Evolutionary conservation across 2,797 vertebrate species (phyloP), one percentile per base, ranked within the genome.

Genomic region (Smutsia temminckii): DNA sequence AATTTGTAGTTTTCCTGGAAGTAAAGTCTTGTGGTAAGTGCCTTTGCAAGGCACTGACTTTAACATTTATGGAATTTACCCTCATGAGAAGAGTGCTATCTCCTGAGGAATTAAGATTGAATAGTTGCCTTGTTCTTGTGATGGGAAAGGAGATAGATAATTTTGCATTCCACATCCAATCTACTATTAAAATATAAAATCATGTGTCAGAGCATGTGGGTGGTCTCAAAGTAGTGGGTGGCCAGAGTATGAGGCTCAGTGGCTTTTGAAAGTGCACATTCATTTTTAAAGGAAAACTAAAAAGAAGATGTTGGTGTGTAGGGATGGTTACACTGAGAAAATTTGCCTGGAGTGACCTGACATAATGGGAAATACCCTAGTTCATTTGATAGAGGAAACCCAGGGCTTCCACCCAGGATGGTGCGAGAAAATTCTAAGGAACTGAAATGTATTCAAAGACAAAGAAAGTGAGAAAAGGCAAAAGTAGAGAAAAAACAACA

Each of bases 231-330:
- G n/a, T 46, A 72, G 55, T 74, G 23, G 21, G 8, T 90, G n/a
- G 13, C 46, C 61, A 66, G 27, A 71, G 14, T 55, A 6, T 42
- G 20, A 42, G 49, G 3, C 29, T 69, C 72, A 20, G 32, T 78
- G 25, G 20, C 37, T 97, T 86, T 92, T 81, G 20, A 66, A 81
- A 88, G 10, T 20, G 17, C 34, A 40, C 34, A 37, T 75, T 90
- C 63, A 66, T 72, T 93, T 91, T 93, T 64, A 89, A 89, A 89
- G 49, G 8, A 85, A 92, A 95, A 81, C 61, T 68, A 6, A 85
- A 81, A 95, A 88, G 37, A 51, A 49, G 32, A 27, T 85, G 10
- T 71, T 85, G 55, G 53, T 32, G 20, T 18, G 0, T 40, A 84
- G 29, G 17, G 6, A 17, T 40, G 37, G 25, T 75, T 74, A 57